phyloP scores from a whole-genome alignment of 2,888 invertebrate species.

The Clepsis dumicolana region DNA sequence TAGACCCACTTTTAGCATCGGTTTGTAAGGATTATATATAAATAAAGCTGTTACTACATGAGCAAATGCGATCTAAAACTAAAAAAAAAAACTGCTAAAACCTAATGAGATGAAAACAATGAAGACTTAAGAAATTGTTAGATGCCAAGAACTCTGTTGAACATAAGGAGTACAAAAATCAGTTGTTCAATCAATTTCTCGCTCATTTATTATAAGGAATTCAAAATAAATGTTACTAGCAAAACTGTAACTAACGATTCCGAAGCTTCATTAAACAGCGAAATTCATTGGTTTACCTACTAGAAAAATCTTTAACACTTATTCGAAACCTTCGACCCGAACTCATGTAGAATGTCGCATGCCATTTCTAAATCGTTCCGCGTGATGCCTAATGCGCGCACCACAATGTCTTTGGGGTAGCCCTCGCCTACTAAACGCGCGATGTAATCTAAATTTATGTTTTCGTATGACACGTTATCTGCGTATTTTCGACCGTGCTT shows the following conservation, averaged over 20 bases:
- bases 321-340: constrained; percentile 87
- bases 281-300: background rate
- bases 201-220: background rate
- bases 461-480: constrained; percentile 91
- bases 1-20: constrained; percentile 3
- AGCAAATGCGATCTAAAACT: constrained; percentile 40
- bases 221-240: background rate
- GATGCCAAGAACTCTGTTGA: background rate
- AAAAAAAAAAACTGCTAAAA: constrained; percentile 22
- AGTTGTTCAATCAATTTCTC: background rate
- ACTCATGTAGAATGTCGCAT: constrained; percentile 96
- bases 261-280: constrained; percentile 11
- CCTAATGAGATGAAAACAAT: constrained; percentile 29
- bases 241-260: background rate
- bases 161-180: background rate
- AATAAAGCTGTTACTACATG: constrained; percentile 37
- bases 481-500: constrained; percentile 79
- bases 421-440: constrained; percentile 95
- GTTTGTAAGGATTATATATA: constrained; percentile 8
- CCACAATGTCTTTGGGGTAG: constrained; percentile 95
- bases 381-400: constrained; percentile 96
- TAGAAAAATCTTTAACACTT: constrained; percentile 63
- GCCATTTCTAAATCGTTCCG: constrained; percentile 98
- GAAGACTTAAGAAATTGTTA: constrained; percentile 10
- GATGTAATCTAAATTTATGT: constrained; percentile 96